Evolutionary conservation across 2,113 vertebrate genomes (phyloP).

Genomic region (Arvicanthis niloticus): DNA sequence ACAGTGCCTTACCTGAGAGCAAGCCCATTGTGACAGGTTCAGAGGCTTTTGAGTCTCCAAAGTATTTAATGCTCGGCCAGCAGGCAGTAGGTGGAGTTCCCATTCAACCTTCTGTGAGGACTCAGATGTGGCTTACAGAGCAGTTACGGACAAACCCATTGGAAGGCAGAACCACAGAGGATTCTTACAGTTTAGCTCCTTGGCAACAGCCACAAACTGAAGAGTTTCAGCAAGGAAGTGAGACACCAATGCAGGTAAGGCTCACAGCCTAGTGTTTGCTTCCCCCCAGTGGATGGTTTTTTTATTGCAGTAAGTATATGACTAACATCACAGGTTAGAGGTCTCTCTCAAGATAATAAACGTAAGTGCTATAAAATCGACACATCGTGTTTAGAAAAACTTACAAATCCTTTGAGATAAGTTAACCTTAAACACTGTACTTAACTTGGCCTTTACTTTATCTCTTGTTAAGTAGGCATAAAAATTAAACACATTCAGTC

Average conservation of each 20-base stretch:
- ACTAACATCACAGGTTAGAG: neutral
- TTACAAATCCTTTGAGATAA: neutral
- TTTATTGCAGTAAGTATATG: neutral
- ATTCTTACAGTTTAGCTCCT: constrained; percentile 76
- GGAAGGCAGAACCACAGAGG: constrained; percentile 89
- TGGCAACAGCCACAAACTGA: constrained; percentile 90
- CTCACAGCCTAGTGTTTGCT: constrained; percentile 76
- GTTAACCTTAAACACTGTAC: constrained; percentile 17
- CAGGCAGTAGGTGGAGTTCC: constrained; percentile 90
- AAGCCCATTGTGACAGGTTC: constrained; percentile 76
- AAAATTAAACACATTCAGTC: neutral
- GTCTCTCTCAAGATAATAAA: neutral
- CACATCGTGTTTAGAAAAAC: neutral
- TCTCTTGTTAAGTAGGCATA: constrained; percentile 38
- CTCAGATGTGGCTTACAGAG: constrained; percentile 97
- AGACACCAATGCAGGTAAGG: constrained; percentile 89
- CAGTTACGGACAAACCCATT: constrained; percentile 91
- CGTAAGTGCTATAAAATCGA: neutral
- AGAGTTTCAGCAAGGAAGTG: constrained; percentile 84
- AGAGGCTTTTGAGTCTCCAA: constrained; percentile 84
- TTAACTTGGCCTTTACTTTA: neutral
- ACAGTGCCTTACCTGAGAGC: constrained; percentile 93
- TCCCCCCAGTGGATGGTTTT: constrained; percentile 83
- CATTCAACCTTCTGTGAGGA: constrained; percentile 93
- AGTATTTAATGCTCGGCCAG: constrained; percentile 86